Base-by-base conservation (phyloP, 2,888 invertebrate species). In the Patella ulyssiponensis region DNA sequence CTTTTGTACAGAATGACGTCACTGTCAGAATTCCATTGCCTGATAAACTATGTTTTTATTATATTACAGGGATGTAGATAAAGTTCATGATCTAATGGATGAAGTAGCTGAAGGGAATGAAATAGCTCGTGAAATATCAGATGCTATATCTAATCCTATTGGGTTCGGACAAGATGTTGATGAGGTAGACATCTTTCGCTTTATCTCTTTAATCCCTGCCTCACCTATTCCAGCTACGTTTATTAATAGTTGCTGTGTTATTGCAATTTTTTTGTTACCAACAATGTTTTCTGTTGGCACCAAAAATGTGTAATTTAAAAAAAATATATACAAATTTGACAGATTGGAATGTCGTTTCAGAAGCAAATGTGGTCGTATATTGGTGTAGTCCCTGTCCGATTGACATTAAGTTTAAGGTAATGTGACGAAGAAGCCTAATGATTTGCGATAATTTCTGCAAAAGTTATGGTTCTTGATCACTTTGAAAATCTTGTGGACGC, bases 81-180 rank as follows among this genome's bases (percentile, higher is more conserved):
- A 99, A 93, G 99, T 99, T 1, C 99, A 99, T 91, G 98, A 99
- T 88, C 96, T 99, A 93, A 99, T 99, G 98, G 99, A 99, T 91
- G 99, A 99, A 88, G 98, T 99, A 85, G 98, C 98, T 9, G 99
- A 99, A 90, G 99, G 99, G 92, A 98, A 99, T 93, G 98, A 99
- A 92, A 96, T 99, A 75, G 98, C 99, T 1, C 95, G 95, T 86
- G 99, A 99, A 94, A 99, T 99, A 88, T 97, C 98, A 0, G 98
- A 98, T 91, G 99, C 99, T 11, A 99, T 99, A 92, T 98, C 98
- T 80, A 98, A 97, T 93, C 99, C 99, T 80, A 96, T 97, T 58
- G 98, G 97, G 69, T 98, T 90, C 93, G 96, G 96, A 95, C 87
- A 91, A 77, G 93, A 97, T 88, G 93, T 98, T 77, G 98, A 98